Conservation (phyloP, 2,113 vertebrate species). For the Axis porcinus region DNA sequence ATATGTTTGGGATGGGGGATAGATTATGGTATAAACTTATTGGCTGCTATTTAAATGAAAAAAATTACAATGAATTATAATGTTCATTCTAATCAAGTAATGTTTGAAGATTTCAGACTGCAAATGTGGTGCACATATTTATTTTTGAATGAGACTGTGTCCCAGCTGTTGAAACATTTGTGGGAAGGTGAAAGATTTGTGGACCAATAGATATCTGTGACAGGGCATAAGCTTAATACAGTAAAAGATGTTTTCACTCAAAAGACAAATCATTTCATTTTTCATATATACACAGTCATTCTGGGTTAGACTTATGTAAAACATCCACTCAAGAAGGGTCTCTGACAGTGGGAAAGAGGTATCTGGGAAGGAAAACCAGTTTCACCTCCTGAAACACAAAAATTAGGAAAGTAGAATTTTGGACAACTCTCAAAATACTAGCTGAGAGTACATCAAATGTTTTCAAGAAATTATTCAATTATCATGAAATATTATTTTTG, state of each 20-base stretch:
- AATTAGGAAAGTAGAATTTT: neutral
- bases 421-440: neutral
- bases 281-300: neutral
- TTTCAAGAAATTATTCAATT: neutral
- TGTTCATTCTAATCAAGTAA: conserved; percentile 67
- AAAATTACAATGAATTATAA: conserved; percentile 51
- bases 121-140: conserved; percentile 69
- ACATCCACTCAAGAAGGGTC: neutral
- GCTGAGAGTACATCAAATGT: neutral
- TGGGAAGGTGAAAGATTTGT: conserved; percentile 68
- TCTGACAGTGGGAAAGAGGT: neutral
- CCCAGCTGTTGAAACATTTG: conserved; percentile 66
- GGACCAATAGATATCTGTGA: conserved; percentile 51
- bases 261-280: conserved; percentile 47
- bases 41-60: conserved; percentile 58
- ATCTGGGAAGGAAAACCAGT: neutral
- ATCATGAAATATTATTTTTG: conserved; percentile 10
- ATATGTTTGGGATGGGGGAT: neutral
- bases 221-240: neutral
- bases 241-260: conserved; percentile 51
- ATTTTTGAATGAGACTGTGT: conserved; percentile 38
- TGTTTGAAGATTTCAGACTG: conserved; percentile 56
- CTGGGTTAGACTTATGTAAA: neutral
- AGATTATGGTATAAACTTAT: conserved; percentile 51
- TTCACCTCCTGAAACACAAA: neutral